Base-by-base conservation (phyloP, 2,113 vertebrate genomes). In the Loxodonta africana region DNA sequence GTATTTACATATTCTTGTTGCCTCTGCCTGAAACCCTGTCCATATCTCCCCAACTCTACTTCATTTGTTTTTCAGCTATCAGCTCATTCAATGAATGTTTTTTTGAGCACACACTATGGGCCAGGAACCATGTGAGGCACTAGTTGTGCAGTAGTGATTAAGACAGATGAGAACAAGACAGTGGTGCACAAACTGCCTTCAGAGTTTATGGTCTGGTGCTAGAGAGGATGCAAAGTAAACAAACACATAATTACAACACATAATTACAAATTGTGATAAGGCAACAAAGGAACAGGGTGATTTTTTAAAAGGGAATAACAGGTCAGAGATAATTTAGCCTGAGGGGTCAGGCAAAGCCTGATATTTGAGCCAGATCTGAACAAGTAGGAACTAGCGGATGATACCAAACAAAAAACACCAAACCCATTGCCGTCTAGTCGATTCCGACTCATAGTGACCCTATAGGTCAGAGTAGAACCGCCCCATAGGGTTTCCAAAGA, bases 31-130 rank as follows among this genome's bases (percentile, higher is more conserved):
- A 82, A 96, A 67, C 37, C 77, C 62, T 87, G 37, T 91, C 46
- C 60, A 82, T 51, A 60, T 85, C 85, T 80, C 57, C 84, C 48
- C 41, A 76, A 8, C 83, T 87, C 67, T 67, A 69, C 73, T 96
- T 97, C 46, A 89, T 93, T 93, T 97, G 62, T 85, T 92, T 77
- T 93, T 95, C 88, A 86, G 77, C 74, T 96, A 81, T 92, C 80
- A 86, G 84, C 30, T 97, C 62, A 96, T 85, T 95, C 83, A 60
- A 30, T 57, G 63, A 76, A 21, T 93, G 62, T 62, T 62, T 87
- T 93, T 93, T 67, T 7, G 62, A 94, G 46, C 46, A 93, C 57
- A 88, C 46, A 76, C 51, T 92, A 33, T 73, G 46, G 48, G 10
- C 82, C 41, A 95, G 80, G 44, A 11, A 76, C 26, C 10, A 44